Base-by-base conservation (phyloP, 2,888 invertebrate species). In the Papilio protenor region DNA sequence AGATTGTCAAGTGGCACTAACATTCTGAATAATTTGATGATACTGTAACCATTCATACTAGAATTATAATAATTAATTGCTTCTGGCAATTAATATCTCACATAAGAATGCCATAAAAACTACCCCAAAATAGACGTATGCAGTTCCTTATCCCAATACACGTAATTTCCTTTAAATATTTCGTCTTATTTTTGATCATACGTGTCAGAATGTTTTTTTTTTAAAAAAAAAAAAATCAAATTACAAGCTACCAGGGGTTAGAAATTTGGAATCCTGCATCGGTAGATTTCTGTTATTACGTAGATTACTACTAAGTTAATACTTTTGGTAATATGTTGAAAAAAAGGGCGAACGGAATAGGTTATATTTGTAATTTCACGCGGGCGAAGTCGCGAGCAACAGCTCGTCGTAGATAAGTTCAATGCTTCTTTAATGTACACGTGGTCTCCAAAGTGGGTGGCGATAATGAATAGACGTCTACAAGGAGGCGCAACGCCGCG, bases 1-100 rank as follows among this genome's bases (percentile, higher is more conserved):
- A 79, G 76, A 59, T 70, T 77, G 75, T 64, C 72, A 77, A 76
- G 59, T 66, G 64, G 64, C 59, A 23, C 1, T 59, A 16, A 18
- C 40, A 27, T 33, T 66, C 11, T 64, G 5, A 23, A 27, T 61
- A 61, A 27, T 61, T 23, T 27, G 4, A 61, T 14, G 6, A 61
- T 16, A 27, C 14, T 14, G 27, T 16, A 4, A 61, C 27, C 1
- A 61, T 2, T 27, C 12, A 61, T 61, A 23, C 10, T 21, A 57
- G 8, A 21, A 21, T 21, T 21, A 57, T 4, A 21, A 57, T n/a
- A 11, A 21, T 57, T 21, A n/a, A 6, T 52, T n/a, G 18, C 52
- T 18, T 52, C n/a, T 52, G 14, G 49, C 1, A 1, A 14, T 49
- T 49, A 49, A 49, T 0, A 52, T 55, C n/a, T 10, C 5, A 55